Evolutionary conservation across 2,113 vertebrate species (phyloP), one percentile per base, ranked within the genome.

Genomic region (Sylvietta virens): DNA sequence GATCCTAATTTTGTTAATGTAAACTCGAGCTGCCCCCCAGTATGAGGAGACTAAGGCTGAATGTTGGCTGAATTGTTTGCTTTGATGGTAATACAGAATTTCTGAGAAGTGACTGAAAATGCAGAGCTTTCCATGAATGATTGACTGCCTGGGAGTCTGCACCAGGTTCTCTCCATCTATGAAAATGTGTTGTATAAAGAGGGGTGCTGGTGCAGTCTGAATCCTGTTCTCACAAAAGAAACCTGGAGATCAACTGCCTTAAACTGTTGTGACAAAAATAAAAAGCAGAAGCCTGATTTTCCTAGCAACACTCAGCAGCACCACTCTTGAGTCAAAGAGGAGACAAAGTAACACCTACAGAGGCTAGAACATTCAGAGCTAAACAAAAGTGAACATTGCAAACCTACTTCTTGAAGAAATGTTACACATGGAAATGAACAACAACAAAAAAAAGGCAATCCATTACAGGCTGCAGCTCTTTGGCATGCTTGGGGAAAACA

Each of bases 401-500:
- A 80, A 57, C 23, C 42, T 80, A 33, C 17, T 77, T 70, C 69
- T 76, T 39, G 27, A 67, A 53, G 28, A 77, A 67, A n/a, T 24
- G 12, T 26, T 70, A 47, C 15, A 39, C 0, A 0, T 0, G 0
- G 50, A 86, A 88, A 71, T 30, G 5, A 90, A 50, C 2, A 15
- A 72, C n/a, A 56, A 92, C 13, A 62, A 26, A 87, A 13, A 31
- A 62, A 67, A 40, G 21, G 1, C 54, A 88, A 66, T 37, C 21
- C 51, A 64, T 65, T 50, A 45, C 23, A 72, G 19, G 17, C 28
- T 92, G 50, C 71, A 90, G 62, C 54, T 86, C 13, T 65, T 81
- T 45, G 42, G 19, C 2, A 1, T 54, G 12, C 76, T 61, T 74
- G 40, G 24, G 71, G 28, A 80, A 77, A 80, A 5, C 9, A 37